Evolutionary conservation across 1,140 invertebrate genomes (phyloP).

Genomic region (Drosophila elegans): DNA sequence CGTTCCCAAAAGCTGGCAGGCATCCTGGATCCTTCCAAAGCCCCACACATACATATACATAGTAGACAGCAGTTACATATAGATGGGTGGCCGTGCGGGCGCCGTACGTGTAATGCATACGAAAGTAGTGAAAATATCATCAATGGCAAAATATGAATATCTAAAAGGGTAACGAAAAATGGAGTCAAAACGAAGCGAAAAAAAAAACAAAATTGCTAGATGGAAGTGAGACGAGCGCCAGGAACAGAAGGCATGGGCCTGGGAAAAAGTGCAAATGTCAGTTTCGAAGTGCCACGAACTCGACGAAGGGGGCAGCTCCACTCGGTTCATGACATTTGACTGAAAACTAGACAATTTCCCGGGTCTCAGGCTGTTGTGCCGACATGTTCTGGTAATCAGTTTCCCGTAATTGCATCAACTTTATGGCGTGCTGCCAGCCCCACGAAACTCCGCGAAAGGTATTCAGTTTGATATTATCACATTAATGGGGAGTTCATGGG

Average conservation of each 20-base stretch:
- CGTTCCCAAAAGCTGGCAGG: constrained; percentile 39
- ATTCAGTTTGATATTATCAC: constrained; percentile 25
- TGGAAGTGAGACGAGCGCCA: constrained; percentile 12
- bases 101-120: constrained; percentile 79
- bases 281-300: constrained; percentile 60
- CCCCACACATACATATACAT: neutral
- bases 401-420: constrained; percentile 52
- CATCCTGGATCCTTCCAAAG: neutral
- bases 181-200: constrained; percentile 52
- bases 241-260: constrained; percentile 9
- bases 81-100: constrained; percentile 36
- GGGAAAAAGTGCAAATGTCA: constrained; percentile 79
- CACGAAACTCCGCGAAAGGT: constrained; percentile 14
- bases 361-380: constrained; percentile 5
- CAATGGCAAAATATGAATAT: constrained; percentile 82
- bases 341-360: constrained; percentile 56
- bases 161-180: constrained; percentile 80
- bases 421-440: neutral
- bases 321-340: constrained; percentile 61
- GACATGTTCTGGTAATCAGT: constrained; percentile 49
- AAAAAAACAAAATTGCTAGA: constrained; percentile 28
- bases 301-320: neutral
- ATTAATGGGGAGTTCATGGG: constrained; percentile 42
- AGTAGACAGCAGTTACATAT: neutral
- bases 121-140: constrained; percentile 82